phyloP scores from a whole-genome alignment of 2,113 vertebrate species.

The Heloderma charlesbogerti region DNA sequence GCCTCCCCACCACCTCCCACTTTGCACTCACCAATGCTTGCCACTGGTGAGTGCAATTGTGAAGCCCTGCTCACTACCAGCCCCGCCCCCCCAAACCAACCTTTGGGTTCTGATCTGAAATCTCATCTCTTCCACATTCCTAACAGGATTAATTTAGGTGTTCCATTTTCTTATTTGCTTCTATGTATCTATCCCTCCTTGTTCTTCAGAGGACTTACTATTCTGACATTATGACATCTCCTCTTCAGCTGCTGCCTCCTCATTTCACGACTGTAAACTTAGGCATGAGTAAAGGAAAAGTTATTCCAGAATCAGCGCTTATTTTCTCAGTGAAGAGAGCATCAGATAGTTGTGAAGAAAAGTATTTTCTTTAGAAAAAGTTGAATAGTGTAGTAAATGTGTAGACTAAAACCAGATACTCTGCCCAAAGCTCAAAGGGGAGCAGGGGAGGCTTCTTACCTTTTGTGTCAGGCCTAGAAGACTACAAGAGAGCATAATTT shows the following conservation, averaged over 20 bases:
- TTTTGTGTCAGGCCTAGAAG: background rate
- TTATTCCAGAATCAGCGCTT: background rate
- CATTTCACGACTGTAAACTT: conserved; percentile 5
- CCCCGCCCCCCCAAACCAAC: background rate
- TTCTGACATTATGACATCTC: background rate
- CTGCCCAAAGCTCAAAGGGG: background rate
- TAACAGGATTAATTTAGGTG: background rate
- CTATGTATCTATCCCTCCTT: background rate
- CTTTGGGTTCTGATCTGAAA: background rate
- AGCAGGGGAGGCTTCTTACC: background rate
- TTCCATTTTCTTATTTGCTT: background rate
- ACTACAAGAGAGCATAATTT: background rate
- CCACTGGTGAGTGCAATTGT: background rate
- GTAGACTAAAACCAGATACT: background rate
- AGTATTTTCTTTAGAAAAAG: background rate
- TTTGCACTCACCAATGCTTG: background rate
- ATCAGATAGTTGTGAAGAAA: background rate
- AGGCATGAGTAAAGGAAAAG: background rate
- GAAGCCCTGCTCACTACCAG: background rate
- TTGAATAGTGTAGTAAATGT: background rate
- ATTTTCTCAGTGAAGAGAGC: background rate
- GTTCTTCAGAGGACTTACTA: background rate
- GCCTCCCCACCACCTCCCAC: background rate
- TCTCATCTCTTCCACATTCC: background rate
- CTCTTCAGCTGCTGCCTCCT: background rate